Evolutionary conservation across 2,113 vertebrate genomes (phyloP).

Genomic region (Macrotis lagotis): DNA sequence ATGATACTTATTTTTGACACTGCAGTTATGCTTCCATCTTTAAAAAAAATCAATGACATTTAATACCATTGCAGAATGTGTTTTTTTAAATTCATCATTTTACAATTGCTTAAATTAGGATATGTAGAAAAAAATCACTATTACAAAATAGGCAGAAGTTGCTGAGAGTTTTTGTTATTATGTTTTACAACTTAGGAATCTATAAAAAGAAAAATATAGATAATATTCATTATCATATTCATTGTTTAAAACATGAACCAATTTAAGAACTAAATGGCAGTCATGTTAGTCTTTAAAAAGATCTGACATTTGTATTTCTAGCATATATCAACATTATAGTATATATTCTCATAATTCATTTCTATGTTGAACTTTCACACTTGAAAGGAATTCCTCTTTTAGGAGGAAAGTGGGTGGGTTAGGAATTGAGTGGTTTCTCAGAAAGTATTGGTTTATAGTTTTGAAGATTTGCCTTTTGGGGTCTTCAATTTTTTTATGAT

Average conservation of each 20-base stretch:
- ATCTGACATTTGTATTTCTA: slow-evolving; percentile 12
- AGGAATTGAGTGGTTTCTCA: slow-evolving; percentile 60
- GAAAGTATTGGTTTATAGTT: slow-evolving; percentile 57
- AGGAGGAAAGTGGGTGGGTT: slow-evolving; percentile 1
- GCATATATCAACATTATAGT: not conserved
- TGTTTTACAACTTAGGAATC: slow-evolving; percentile 52
- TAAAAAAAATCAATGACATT: slow-evolving; percentile 74
- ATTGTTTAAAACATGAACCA: not conserved
- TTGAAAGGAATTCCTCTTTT: slow-evolving; percentile 35
- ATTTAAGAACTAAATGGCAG: slow-evolving; percentile 46
- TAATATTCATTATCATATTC: slow-evolving; percentile 8
- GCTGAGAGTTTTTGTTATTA: slow-evolving; percentile 7
- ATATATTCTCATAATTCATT: slow-evolving; percentile 31
- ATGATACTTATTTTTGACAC: slow-evolving; percentile 87
- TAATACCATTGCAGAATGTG: slow-evolving; percentile 74
- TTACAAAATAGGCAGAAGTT: slow-evolving; percentile 64
- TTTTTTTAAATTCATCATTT: slow-evolving; percentile 72
- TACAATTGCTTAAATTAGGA: slow-evolving; percentile 75
- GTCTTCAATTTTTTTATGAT: slow-evolving; percentile 40
- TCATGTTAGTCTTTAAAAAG: slow-evolving; percentile 54
- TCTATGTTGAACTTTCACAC: slow-evolving; percentile 64
- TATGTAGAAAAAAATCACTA: slow-evolving; percentile 57
- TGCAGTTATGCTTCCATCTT: slow-evolving; percentile 84
- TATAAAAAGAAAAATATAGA: slow-evolving; percentile 14
- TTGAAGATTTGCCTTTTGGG: slow-evolving; percentile 62